Conservation (phyloP, 1,140 invertebrate species). For the Zaprionus lachaisei region DNA sequence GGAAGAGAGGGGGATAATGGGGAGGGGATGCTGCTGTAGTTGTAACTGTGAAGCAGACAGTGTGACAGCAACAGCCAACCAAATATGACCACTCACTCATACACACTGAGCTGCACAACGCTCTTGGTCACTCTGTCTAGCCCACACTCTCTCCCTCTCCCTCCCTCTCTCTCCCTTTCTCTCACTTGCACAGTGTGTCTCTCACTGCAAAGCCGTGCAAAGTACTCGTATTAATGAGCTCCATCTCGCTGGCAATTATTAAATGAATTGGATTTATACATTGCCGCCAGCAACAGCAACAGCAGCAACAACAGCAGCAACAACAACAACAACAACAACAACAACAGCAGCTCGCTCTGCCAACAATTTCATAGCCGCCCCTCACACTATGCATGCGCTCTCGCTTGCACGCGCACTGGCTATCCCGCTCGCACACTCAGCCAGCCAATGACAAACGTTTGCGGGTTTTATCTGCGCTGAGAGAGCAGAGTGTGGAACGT, state of each 20-base stretch:
- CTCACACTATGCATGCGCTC: constrained; percentile 1
- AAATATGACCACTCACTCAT: constrained; percentile 34
- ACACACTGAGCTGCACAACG: constrained; percentile 3
- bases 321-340: neutral
- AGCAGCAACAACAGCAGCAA: constrained; percentile 1
- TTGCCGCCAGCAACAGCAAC: constrained; percentile 41
- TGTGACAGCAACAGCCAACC: constrained; percentile 42
- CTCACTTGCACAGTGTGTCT: constrained; percentile 31
- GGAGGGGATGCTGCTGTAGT: constrained; percentile 10
- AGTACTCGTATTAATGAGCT: constrained; percentile 83
- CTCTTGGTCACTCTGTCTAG: neutral
- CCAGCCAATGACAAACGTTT: constrained; percentile 63
- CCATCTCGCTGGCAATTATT: constrained; percentile 84
- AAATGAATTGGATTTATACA: constrained; percentile 84
- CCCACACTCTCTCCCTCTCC: constrained; percentile 6
- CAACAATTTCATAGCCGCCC: constrained; percentile 30
- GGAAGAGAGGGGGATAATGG: neutral
- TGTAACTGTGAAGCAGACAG: constrained; percentile 36
- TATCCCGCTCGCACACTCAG: constrained; percentile 2
- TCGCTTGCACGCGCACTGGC: neutral
- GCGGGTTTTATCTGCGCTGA: constrained; percentile 53
- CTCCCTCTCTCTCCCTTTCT: neutral
- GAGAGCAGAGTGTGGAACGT: constrained; percentile 60
- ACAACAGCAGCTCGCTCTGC: constrained; percentile 1
- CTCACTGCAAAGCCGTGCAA: constrained; percentile 71